These are phyloP conservation scores for Aeoliscus strigatus DNA, from an alignment of 2,797 vertebrate species.

Conservation along the genomic window DNA sequence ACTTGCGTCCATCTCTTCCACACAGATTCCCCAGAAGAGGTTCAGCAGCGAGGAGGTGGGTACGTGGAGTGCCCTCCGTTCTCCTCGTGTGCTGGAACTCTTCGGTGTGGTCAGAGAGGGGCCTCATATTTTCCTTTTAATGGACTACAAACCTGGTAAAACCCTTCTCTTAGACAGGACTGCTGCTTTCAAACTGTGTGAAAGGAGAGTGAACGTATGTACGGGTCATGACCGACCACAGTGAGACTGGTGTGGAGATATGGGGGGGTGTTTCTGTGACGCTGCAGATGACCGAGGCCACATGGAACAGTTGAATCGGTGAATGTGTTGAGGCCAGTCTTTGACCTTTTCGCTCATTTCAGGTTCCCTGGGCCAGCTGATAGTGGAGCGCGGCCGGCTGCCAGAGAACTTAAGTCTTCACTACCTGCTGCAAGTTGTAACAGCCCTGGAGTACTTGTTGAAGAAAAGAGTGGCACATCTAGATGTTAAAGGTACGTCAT, in stretches of 20 bases:
- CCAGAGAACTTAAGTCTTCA: slow-evolving; percentile 89
- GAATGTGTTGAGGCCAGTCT: slow-evolving; percentile 5
- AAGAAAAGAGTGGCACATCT: slow-evolving; percentile 84
- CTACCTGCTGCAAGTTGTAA: slow-evolving; percentile 83
- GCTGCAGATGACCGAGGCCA: slow-evolving; percentile 21
- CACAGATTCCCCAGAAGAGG: slow-evolving; percentile 80
- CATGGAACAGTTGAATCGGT: background rate
- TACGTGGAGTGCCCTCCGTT: slow-evolving; percentile 83
- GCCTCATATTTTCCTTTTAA: slow-evolving; percentile 84
- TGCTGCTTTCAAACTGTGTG: too few relatives aligned
- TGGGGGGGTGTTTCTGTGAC: slow-evolving; percentile 30
- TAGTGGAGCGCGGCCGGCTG: slow-evolving; percentile 83
- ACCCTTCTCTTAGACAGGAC: background rate
- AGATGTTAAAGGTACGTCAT: slow-evolving; percentile 92
- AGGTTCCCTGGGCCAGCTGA: slow-evolving; percentile 89
- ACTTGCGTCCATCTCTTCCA: background rate
- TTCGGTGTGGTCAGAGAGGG: slow-evolving; percentile 93
- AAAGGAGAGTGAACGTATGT: too few relatives aligned
- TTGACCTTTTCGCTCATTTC: slow-evolving; percentile 25
- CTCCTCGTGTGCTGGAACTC: slow-evolving; percentile 84
- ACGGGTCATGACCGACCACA: too few relatives aligned
- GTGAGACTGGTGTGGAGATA: slow-evolving; percentile 15
- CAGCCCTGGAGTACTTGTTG: slow-evolving; percentile 84
- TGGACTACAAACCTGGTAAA: slow-evolving; percentile 90
- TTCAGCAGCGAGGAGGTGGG: slow-evolving; percentile 91